Evolutionary conservation across 2,888 invertebrate species (phyloP).

Genomic region (Epirrhoe alternata): DNA sequence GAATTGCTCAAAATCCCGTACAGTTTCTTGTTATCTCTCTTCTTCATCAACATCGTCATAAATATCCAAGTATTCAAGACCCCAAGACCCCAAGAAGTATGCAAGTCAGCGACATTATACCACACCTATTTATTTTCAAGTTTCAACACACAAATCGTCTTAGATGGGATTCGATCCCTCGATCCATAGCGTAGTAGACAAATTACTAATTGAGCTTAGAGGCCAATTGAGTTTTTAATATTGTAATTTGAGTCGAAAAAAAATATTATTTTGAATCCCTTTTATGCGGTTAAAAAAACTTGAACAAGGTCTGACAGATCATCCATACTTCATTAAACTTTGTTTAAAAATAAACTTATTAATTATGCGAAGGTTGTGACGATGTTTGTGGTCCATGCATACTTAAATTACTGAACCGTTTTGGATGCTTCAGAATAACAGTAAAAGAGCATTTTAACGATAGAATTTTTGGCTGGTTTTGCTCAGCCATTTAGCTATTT

Average conservation of each 20-base stretch:
- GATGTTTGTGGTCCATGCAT: background rate
- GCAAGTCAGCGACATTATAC: too few species aligned
- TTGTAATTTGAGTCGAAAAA: background rate
- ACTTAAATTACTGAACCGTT: background rate
- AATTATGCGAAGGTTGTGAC: background rate
- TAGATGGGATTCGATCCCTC: background rate
- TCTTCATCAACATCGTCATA: background rate
- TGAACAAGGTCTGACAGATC: background rate
- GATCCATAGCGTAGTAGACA: background rate
- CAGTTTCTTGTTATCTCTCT: background rate
- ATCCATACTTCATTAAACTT: constrained; percentile 22
- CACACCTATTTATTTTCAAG: too few species aligned
- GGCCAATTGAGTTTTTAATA: background rate
- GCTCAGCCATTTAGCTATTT: background rate
- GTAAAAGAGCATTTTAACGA: too few species aligned
- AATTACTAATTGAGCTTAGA: background rate
- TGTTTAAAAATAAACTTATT: constrained; percentile 9
- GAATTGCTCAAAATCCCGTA: background rate
- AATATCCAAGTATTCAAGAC: too few species aligned
- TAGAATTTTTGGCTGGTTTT: too few species aligned
- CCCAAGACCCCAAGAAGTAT: too few species aligned
- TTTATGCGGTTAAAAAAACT: background rate
- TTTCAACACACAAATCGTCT: background rate
- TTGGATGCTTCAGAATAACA: background rate
- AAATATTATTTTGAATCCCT: background rate